Base-by-base conservation (phyloP, 2,797 vertebrate genomes). In the Podarcis lilfordi region DNA sequence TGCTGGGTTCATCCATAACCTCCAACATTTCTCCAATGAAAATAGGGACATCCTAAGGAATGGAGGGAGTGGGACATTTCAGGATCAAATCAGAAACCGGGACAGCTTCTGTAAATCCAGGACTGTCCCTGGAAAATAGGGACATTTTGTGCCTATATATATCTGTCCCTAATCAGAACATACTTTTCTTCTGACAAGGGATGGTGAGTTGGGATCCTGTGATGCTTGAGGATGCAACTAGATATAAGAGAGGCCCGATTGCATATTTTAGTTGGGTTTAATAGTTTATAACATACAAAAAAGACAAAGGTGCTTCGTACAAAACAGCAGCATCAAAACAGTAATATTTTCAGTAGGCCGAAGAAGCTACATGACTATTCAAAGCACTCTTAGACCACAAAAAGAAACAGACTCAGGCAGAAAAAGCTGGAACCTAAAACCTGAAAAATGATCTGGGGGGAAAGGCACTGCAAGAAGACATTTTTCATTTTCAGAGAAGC, bases 401-500 rank as follows among this genome's bases (percentile, higher is more conserved):
- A 76, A 71, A 50, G 61, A 69, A 66, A 59, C 13, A 76, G 1
- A 82, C n/a, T 32, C 19, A 80, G 43, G 9, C 25, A 72, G 29
- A 23, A 23, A 29, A 86, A 32, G 6, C 23, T 25, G 35, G 74
- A 32, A 86, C 29, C 10, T 15, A 61, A 86, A 79, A 27, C 45
- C 6, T 40, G 55, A 40, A 71, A 43, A 72, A 27, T 3, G 61
- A 35, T 86, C 40, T 78, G 40, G 35, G 17, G 15, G 21, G 25
- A 35, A 45, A 50, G 68, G 25, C 32, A 71, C 25, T 40, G n/a
- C 25, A 75, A 61, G 19, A 45, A 81, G 45, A 86, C 35, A 50
- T 64, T 4, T 86, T 79, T 69, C 75, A 15, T 86, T 86, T 86
- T n/a, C 64, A 74, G 68, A 61, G 59, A 4, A 86, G 32, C 17